Evolutionary conservation across 2,797 vertebrate genomes (phyloP), one percentile per base, ranked within the genome.

Genomic region (Ctenopoma kingsleyae): DNA sequence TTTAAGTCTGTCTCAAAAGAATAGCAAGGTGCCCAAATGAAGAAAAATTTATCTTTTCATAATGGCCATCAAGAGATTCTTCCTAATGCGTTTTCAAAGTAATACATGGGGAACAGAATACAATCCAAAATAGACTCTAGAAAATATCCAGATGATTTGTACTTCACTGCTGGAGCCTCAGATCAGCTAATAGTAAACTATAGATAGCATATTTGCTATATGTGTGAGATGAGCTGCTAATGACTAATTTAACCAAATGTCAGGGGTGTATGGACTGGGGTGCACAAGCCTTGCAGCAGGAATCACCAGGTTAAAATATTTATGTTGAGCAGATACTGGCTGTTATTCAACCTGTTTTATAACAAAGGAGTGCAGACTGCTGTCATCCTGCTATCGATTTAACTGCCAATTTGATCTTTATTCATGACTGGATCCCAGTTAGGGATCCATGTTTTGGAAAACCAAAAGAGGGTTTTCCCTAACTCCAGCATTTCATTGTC

Each of bases 361-460:
- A 74, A 49, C 67, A 71, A 41, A 67, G 27, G 27, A 19, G 53
- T 65, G 56, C 67, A 69, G 70, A 67, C 76, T 78, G 61, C 48
- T 76, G 59, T 64, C 53, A 49, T 67, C 66, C 65, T 74, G 62
- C 23, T 36, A 67, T 64, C 65, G 75, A 80, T 81, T 77, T 69
- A 56, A 30, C 49, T 64, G 72, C 67, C 69, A 78, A 50, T 81
- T 40, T 71, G 54, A 74, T 80, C 38, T 54, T 67, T 17, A 70
- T 69, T 83, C 58, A 74, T 68, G 75, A 48, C 67, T 73, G 47
- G 25, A 70, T 81, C 44, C 62, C 52, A 66, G 15, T 76, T 77
- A 62, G 38, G 36, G 6, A 69, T 38, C 36, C 36, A 38, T 13
- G 12, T 38, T 38, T 38, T 13, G 13, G 12, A 40, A 6, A 78